These are phyloP conservation scores for Drosophila subquinaria DNA, from an alignment of 2,888 invertebrate genomes.

Conservation along the genomic window DNA sequence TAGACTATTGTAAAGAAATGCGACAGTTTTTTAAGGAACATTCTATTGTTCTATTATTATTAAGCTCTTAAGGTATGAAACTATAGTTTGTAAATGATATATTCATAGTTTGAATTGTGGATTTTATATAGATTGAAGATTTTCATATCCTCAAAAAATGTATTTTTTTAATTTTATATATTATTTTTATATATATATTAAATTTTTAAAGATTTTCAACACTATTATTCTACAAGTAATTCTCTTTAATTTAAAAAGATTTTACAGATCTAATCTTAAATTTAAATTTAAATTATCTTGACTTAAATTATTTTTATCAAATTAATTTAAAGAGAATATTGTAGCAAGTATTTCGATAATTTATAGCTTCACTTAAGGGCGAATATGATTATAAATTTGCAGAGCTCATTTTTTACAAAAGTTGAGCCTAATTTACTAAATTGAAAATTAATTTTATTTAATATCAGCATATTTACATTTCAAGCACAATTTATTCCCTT, in stretches of 20 bases:
- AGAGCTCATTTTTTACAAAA: too few relatives aligned
- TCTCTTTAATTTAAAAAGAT: too few relatives aligned
- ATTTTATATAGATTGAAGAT: not conserved
- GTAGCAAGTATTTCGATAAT: too few relatives aligned
- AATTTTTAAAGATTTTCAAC: not conserved
- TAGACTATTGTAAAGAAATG: conserved; percentile 9
- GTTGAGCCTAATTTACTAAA: too few relatives aligned
- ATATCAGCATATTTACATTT: not conserved
- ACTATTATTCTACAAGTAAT: too few relatives aligned
- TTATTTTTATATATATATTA: not conserved
- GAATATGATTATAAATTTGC: too few relatives aligned
- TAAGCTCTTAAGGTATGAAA: not conserved
- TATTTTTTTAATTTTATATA: not conserved
- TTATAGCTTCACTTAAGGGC: too few relatives aligned
- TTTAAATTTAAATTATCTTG: too few relatives aligned
- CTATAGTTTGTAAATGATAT: not conserved
- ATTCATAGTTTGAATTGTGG: not conserved
- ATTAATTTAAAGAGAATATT: not conserved
- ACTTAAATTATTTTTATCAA: too few relatives aligned
- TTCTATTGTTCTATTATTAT: not conserved
- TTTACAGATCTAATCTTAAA: too few relatives aligned
- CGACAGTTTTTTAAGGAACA: not conserved
- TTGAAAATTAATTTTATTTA: not conserved
- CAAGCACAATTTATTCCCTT: not conserved
- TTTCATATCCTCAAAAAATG: not conserved